A percentile compares a stretch with the other conserved stretches of the same genome.
These are phyloP conservation scores for Gymnosoma rotundatum DNA, from an alignment of 2,888 invertebrate species.

Conservation along the genomic window DNA sequence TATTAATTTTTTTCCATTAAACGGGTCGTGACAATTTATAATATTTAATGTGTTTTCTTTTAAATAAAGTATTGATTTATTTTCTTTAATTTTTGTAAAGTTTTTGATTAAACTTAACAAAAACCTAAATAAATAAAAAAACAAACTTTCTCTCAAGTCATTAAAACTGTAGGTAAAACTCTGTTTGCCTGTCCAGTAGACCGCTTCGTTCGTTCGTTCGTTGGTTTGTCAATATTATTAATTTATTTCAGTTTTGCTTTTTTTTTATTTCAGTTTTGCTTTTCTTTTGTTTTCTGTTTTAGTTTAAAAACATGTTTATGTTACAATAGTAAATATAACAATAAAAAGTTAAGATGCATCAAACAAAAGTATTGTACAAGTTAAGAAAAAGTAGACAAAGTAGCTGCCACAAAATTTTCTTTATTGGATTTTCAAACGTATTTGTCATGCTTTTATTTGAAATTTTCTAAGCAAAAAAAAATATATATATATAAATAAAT, in stretches of 20 bases:
- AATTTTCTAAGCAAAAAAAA: constrained; percentile 6
- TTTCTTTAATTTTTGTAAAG: constrained; percentile 30
- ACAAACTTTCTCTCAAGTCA: constrained; percentile 56
- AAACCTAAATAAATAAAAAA: constrained; percentile 38
- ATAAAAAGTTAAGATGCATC: constrained; percentile 26
- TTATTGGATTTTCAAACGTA: constrained; percentile 55
- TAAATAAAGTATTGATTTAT: constrained; percentile 38
- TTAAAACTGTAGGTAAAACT: constrained; percentile 26
- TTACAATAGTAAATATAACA: constrained; percentile 30
- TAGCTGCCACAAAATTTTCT: constrained; percentile 48
- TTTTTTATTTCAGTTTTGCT: constrained; percentile 40
- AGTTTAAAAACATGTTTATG: constrained; percentile 54
- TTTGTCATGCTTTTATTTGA: constrained; percentile 64
- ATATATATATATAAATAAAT: no score
- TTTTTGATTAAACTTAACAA: constrained; percentile 19
- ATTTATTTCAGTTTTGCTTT: constrained; percentile 40
- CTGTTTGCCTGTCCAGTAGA: constrained; percentile 23
- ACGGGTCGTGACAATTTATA: constrained; percentile 1
- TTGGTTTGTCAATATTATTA: constrained; percentile 26
- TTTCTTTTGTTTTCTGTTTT: constrained; percentile 40
- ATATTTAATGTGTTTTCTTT: constrained; percentile 23
- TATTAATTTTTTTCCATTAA: background rate
- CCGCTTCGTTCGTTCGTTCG: constrained; percentile 21
- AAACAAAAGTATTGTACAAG: constrained; percentile 1
- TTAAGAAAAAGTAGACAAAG: constrained; percentile 22